Evolutionary conservation across 2,797 vertebrate species (phyloP), one percentile per base, ranked within the genome.

Genomic region (Synanceia verrucosa): DNA sequence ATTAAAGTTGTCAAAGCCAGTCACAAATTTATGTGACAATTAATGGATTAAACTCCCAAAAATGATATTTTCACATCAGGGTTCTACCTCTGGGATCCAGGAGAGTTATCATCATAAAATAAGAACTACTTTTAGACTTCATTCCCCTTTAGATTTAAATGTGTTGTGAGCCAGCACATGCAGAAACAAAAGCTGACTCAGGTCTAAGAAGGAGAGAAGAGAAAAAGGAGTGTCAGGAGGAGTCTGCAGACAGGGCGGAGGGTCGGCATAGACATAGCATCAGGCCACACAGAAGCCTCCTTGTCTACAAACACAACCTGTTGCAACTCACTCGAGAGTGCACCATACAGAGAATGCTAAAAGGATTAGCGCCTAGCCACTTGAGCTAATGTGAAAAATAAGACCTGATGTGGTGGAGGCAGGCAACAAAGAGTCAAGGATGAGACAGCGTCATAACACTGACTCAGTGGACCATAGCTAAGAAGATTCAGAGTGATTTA

Each of bases 301-400:
- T 80, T 85, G 88, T 86, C 76, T 88, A 46, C 46, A 78, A 87
- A 84, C 76, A 79, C 79, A 84, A 86, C 83, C 84, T 91, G 88
- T 72, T 85, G 86, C 75, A 67, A 57, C 80, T 84, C 66, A 83
- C 76, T 91, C 78, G 82, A 75, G 85, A 76, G 78, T 28, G 8
- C 4, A 70, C 41, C 78, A 88, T 86, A 85, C 81, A 58, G 79
- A 58, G 86, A 90, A 89, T 87, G 84, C 82, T 85, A 71, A 86
- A 80, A 82, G 81, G 87, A 90, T 88, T 91, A 91, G 65, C 56
- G 43, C 56, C 6, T 66, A 72, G 73, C 66, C 85, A 84, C 88
- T 92, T 91, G 82, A 93, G 88, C 79, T 84, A 78, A 79, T 82
- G 78, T 86, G 88, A 90, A 88, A 91, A 85, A 86, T 60, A 81